A percentile compares a stretch with the other conserved stretches of the same genome.
Evolutionary conservation across 2,113 vertebrate genomes (phyloP).

Genomic region (Perca fluviatilis): DNA sequence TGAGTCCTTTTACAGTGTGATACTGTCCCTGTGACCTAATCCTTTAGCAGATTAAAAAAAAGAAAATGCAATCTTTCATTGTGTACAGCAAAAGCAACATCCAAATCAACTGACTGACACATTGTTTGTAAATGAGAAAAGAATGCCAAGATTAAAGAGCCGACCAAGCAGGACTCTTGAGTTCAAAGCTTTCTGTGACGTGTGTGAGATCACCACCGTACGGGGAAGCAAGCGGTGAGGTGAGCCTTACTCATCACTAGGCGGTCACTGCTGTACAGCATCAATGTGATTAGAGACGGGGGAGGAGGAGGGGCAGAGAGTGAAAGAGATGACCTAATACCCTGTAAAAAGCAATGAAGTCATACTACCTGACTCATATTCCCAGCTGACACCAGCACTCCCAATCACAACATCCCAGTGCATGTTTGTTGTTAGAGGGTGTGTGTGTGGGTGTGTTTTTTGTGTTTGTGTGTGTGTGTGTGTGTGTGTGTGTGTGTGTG

Average conservation of each 20-base stretch:
- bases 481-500: conserved; percentile 26
- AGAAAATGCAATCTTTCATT: background rate
- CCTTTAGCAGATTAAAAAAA: conserved; percentile 18
- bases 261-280: conserved; percentile 70
- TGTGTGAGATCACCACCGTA: conserved; percentile 62
- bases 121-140: conserved; percentile 1
- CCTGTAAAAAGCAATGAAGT: conserved; percentile 85
- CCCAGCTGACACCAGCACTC: conserved; percentile 80
- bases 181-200: conserved; percentile 38
- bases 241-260: conserved; percentile 74
- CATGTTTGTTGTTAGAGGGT: background rate
- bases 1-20: background rate
- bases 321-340: conserved; percentile 82
- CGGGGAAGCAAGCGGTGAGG: conserved; percentile 69
- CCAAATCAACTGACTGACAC: background rate
- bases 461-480: conserved; percentile 30
- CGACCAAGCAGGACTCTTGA: conserved; percentile 14
- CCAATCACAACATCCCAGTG: conserved; percentile 63
- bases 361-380: conserved; percentile 86
- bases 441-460: conserved; percentile 41
- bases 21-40: background rate
- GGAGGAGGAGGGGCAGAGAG: background rate
- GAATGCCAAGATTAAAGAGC: conserved; percentile 8
- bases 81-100: conserved; percentile 10
- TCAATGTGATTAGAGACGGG: conserved; percentile 65